phyloP scores from a whole-genome alignment of 2,113 vertebrate genomes.

The Cricetomys ansorgei region DNA sequence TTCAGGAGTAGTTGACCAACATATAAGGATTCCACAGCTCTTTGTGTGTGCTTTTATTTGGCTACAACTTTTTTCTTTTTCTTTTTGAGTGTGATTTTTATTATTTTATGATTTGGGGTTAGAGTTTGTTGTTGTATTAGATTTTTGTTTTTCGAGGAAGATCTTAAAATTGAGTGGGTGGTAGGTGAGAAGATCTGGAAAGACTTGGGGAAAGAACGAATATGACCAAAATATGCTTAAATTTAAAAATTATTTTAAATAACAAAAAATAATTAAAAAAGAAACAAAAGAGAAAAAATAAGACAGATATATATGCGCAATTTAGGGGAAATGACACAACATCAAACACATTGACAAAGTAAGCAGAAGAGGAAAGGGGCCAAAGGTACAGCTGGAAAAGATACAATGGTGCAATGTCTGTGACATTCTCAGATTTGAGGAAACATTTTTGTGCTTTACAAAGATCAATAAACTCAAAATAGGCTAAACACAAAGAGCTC shows the following conservation, averaged over 20 bases:
- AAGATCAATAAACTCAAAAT: background rate
- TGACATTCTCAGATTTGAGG: background rate
- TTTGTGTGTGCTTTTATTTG: background rate
- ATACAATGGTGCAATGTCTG: background rate
- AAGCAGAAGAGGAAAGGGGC: background rate
- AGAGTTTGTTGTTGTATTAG: background rate
- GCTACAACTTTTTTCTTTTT: background rate
- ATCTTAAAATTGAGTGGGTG: background rate
- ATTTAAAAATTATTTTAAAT: background rate
- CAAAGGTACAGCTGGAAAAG: background rate
- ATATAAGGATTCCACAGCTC: background rate
- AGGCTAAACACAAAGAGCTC: background rate
- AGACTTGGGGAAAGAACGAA: background rate
- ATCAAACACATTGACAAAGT: background rate
- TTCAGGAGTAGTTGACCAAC: background rate
- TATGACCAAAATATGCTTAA: background rate
- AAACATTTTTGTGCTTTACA: background rate
- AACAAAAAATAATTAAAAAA: background rate
- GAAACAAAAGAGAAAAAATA: background rate
- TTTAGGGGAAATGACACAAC: too few species aligned
- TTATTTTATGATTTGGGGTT: background rate
- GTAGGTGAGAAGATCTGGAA: background rate
- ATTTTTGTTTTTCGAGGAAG: background rate
- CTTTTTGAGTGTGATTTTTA: background rate
- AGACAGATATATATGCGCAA: background rate